A percentile compares a stretch with the other conserved stretches of the same genome.
Evolutionary conservation across 2,888 invertebrate genomes (phyloP).

Genomic region (Chloromyia formosa): DNA sequence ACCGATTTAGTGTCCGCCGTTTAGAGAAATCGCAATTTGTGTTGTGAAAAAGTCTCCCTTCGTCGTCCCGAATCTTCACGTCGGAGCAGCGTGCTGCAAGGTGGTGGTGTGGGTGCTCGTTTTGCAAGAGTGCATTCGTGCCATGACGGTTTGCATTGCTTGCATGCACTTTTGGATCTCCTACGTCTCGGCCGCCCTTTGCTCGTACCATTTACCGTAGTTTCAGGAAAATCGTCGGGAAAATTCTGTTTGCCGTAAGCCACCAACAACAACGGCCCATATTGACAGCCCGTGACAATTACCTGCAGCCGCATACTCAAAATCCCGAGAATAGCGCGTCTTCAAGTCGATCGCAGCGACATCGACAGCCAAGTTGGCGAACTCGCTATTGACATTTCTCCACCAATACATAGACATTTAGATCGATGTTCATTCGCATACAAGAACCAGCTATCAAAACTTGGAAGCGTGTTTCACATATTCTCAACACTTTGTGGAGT

Average conservation of each 20-base stretch:
- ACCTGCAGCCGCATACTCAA: no score
- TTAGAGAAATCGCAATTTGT: neutral
- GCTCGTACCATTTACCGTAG: neutral
- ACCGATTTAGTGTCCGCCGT: neutral
- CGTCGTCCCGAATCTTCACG: neutral
- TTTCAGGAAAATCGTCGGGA: neutral
- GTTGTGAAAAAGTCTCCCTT: neutral
- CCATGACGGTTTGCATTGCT: slow-evolving; percentile 6
- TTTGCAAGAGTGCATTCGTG: neutral
- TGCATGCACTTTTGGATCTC: neutral
- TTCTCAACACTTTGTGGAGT: slow-evolving; percentile 71
- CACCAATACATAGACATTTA: slow-evolving; percentile 48
- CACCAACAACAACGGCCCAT: neutral
- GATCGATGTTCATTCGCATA: slow-evolving; percentile 63
- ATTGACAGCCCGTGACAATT: neutral
- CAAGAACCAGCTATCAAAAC: slow-evolving; percentile 75
- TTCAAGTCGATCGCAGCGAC: slow-evolving; percentile 11
- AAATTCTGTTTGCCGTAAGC: neutral
- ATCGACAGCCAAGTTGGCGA: slow-evolving; percentile 11
- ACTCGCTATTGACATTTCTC: slow-evolving; percentile 25
- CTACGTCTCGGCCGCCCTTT: neutral
- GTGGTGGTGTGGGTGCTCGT: neutral
- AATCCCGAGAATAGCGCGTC: no score
- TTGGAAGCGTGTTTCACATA: slow-evolving; percentile 73
- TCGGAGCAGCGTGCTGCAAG: neutral